Percentiles rank a stretch among this genome's conserved stretches.
Conservation (phyloP, 2,113 vertebrate species). For the Tetrax tetrax region DNA sequence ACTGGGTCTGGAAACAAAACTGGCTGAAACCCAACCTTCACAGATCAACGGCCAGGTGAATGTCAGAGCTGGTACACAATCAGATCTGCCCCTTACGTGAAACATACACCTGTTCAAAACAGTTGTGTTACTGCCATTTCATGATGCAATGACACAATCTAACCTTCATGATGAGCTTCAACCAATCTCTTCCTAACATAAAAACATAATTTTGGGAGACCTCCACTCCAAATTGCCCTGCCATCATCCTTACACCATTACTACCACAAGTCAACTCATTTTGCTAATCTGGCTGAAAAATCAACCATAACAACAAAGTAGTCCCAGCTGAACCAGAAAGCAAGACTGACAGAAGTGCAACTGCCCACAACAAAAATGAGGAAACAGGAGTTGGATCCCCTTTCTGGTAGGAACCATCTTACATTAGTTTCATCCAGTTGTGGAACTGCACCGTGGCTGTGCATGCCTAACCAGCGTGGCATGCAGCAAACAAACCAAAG, state of each 20-base stretch:
- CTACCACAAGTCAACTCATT: background rate
- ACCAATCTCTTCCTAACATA: background rate
- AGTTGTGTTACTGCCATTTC: background rate
- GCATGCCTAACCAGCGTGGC: rapidly evolving
- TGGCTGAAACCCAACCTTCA: background rate
- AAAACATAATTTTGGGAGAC: background rate
- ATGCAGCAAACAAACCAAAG: background rate
- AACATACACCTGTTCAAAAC: background rate
- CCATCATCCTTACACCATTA: background rate
- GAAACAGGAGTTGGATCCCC: background rate
- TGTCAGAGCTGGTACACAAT: background rate
- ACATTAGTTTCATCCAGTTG: background rate
- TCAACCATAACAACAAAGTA: background rate
- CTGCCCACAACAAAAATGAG: background rate
- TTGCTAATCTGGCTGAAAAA: background rate
- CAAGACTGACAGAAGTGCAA: background rate
- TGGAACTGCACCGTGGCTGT: rapidly evolving
- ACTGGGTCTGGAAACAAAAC: background rate
- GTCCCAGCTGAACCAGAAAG: background rate
- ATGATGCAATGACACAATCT: background rate
- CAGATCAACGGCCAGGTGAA: background rate
- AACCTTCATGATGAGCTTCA: background rate
- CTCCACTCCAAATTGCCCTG: background rate
- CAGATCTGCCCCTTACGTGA: background rate
- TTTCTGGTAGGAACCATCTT: background rate